Base-by-base conservation (phyloP, 2,797 vertebrate species). In the Schizopygopsis malacanthus region DNA sequence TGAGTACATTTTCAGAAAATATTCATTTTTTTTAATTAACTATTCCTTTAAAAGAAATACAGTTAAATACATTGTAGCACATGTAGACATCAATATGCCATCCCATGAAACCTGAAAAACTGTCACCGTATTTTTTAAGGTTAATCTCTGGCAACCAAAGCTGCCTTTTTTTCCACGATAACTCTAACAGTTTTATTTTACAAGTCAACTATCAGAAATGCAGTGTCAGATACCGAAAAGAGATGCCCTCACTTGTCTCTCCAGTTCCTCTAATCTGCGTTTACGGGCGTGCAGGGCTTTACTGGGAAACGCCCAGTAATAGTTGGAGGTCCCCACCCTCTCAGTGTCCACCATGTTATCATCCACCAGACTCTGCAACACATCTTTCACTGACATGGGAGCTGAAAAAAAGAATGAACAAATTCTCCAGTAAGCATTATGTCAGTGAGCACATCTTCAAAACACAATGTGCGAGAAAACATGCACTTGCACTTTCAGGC, bases 261-360 rank as follows among this genome's bases (percentile, higher is more conserved):
- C 92, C 88, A 99, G 83, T 67, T 95, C 94, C 84, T 97, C 96
- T 91, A 98, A 88, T 91, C 96, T 98, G 83, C 90, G 92, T 85
- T 97, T 97, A 81, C 96, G 95, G 79, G 94, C 87, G 10, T 99
- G 94, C 85, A 99, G 92, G 87, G 97, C 97, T 94, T 99, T 99
- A 92, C 98, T 99, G 86, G 98, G 98, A 91, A 99, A 99, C 86
- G 98, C 96, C 98, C 98, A 99, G 90, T 97, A 99, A 91, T 99
- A 99, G 95, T 99, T 99, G 28, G 98, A 99, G 1, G 98, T 98
- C 59, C 98, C 98, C 52, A 99, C 96, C 91, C 96, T 95, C 88
- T 99, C 98, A 20, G 95, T 96, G 92, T 99, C 98, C 89, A 99
- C 98, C 97, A 99, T 96, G 84, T 96, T 97, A 90, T 99, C 98